Evolutionary conservation across 2,797 vertebrate species (phyloP), one percentile per base, ranked within the genome.

Genomic region (Semotilus atromaculatus): DNA sequence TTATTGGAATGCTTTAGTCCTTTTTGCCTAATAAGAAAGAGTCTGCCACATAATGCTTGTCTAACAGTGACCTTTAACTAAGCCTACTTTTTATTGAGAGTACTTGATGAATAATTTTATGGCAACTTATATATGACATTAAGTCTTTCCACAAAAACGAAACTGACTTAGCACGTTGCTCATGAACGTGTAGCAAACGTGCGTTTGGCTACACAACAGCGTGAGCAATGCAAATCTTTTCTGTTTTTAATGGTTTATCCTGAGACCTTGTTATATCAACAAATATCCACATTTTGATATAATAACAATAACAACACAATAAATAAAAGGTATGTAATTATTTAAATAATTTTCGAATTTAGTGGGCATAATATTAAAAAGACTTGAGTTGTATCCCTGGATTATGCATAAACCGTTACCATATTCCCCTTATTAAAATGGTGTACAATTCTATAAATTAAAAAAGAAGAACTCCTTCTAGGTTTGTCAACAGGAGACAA

Each of bases 1-100:
- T 73, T 45, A 10, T 73, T 36, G 29, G 40, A 51, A 29, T 51
- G 45, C 64, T 67, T 67, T 26, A 26, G 53, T 11, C 14, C 36
- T 77, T 23, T 77, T 77, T 21, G 16, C 75, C 55, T 43, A 3
- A 5, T 26, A 29, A 11, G n/a, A 77, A 29, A 11, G n/a, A 77
- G 34, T 43, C 18, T 60, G 55, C 55, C 31, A 51, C 21, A 26
- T 36, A 31, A 23, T 70, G 64, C 45, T 9, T 70, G 64, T 55
- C 64, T 53, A 70, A 78, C 55, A 53, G 23, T 70, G 45, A 80
- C 78, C 45, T 80, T 80, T 81, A 48, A 21, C 75, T 62, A 78
- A 62, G 55, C 55, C 75, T 43, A 13, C 55, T 21, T 62, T 78
- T 78, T 62, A 43, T 78, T 43, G 55, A 78, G 55, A 38, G 40